These are phyloP conservation scores for Microctenopoma stevenorrisi DNA, from an alignment of 2,797 vertebrate genomes.

Conservation along the genomic window DNA sequence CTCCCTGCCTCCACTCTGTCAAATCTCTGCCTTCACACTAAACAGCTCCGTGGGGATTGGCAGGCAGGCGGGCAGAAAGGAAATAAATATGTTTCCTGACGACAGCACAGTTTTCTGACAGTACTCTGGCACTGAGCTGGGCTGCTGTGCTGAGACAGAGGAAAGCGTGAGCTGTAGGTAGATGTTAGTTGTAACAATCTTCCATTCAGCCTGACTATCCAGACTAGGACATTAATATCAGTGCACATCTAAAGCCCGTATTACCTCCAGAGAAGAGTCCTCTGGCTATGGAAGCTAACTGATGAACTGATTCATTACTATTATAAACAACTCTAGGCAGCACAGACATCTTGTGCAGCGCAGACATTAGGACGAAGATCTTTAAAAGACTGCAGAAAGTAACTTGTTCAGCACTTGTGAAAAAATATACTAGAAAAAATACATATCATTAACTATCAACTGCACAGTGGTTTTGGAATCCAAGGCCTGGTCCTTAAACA, in stretches of 20 bases:
- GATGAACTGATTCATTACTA: constrained; percentile 59
- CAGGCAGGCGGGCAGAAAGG: constrained; percentile 74
- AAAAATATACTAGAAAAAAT: not conserved
- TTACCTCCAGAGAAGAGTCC: constrained; percentile 43
- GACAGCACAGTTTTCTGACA: constrained; percentile 81
- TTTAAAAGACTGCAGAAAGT: constrained; percentile 27
- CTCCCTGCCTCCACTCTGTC: constrained; percentile 74
- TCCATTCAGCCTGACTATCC: constrained; percentile 50
- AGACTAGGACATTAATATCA: constrained; percentile 51
- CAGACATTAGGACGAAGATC: constrained; percentile 44
- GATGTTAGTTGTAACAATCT: constrained; percentile 70
- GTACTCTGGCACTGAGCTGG: constrained; percentile 72
- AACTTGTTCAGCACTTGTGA: not conserved
- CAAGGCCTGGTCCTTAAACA: not conserved
- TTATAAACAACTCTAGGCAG: constrained; percentile 58
- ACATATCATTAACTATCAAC: not conserved
- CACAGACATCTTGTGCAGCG: constrained; percentile 27
- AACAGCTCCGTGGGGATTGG: constrained; percentile 79
- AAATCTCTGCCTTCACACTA: constrained; percentile 79
- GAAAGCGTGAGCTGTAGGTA: constrained; percentile 61
- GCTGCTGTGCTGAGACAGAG: constrained; percentile 65
- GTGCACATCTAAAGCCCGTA: constrained; percentile 40
- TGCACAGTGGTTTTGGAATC: not conserved
- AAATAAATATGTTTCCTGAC: constrained; percentile 86
- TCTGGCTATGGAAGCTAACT: constrained; percentile 37